Evolutionary conservation across 2,888 invertebrate genomes (phyloP).

Genomic region (Drosophila infuscata): DNA sequence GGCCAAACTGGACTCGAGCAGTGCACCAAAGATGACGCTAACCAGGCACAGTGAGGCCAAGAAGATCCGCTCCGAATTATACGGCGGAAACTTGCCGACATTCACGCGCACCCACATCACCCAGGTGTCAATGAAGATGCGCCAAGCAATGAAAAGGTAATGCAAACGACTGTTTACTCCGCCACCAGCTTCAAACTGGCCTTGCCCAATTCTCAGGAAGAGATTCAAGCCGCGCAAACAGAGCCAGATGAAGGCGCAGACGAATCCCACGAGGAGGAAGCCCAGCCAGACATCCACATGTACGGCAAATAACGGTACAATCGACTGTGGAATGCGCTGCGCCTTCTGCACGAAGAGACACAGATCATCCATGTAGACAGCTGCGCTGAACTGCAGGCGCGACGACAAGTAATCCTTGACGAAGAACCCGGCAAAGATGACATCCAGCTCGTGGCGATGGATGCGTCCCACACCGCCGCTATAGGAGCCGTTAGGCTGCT

Average conservation of each 20-base stretch:
- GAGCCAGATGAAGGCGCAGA: constrained; percentile 79
- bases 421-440: constrained; percentile 84
- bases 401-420: constrained; percentile 84
- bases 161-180: not conserved
- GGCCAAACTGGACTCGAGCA: constrained; percentile 85
- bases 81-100: constrained; percentile 81
- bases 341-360: constrained; percentile 85
- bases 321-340: constrained; percentile 83
- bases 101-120: constrained; percentile 83
- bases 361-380: constrained; percentile 84
- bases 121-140: constrained; percentile 82
- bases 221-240: constrained; percentile 71
- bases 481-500: constrained; percentile 81
- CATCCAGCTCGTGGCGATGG: constrained; percentile 81
- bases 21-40: constrained; percentile 84
- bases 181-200: too few relatives aligned
- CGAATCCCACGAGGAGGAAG: constrained; percentile 75
- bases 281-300: constrained; percentile 82
- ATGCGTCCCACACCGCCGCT: constrained; percentile 83
- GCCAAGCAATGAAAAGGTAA: constrained; percentile 49
- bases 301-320: constrained; percentile 83
- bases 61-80: constrained; percentile 83
- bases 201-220: constrained; percentile 38
- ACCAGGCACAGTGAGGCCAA: constrained; percentile 83
- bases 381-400: constrained; percentile 82